These are phyloP conservation scores for Congeria kusceri DNA, from an alignment of 2,888 invertebrate genomes.

Conservation along the genomic window DNA sequence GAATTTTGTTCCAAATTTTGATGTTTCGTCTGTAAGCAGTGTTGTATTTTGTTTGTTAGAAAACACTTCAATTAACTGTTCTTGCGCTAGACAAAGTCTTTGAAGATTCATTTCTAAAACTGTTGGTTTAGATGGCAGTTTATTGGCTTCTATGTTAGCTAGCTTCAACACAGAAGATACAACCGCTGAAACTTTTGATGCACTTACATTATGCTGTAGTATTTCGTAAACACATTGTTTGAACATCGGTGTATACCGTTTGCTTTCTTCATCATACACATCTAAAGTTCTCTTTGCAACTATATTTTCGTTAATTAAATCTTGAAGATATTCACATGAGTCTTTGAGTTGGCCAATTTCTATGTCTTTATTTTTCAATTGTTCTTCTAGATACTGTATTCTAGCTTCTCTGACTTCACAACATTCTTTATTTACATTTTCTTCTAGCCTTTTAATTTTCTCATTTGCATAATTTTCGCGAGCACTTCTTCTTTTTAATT, in stretches of 20 bases:
- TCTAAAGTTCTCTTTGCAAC: neutral
- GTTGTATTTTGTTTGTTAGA: conserved; percentile 11
- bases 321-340: no score
- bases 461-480: no score
- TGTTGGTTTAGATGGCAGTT: conserved; percentile 43
- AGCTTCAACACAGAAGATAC: conserved; percentile 32
- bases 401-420: no score
- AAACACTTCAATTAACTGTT: conserved; percentile 19
- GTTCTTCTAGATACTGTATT: no score
- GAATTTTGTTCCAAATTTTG: conserved; percentile 32
- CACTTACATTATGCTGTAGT: conserved; percentile 14
- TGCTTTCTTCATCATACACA: conserved; percentile 18
- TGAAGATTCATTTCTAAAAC: conserved; percentile 42
- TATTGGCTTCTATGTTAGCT: conserved; percentile 25
- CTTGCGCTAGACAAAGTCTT: conserved; percentile 26
- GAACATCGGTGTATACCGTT: conserved; percentile 11
- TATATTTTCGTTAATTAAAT: no score
- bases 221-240: conserved; percentile 32
- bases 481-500: no score
- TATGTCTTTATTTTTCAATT: no score
- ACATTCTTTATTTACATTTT: no score
- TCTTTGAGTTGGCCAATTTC: no score
- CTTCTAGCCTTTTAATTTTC: no score
- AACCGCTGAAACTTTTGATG: conserved; percentile 28
- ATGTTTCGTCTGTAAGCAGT: conserved; percentile 44